Percentiles rank a stretch among this genome's conserved stretches.
Evolutionary conservation across 2,888 invertebrate species (phyloP).

Genomic region (Eupeodes luniger): DNA sequence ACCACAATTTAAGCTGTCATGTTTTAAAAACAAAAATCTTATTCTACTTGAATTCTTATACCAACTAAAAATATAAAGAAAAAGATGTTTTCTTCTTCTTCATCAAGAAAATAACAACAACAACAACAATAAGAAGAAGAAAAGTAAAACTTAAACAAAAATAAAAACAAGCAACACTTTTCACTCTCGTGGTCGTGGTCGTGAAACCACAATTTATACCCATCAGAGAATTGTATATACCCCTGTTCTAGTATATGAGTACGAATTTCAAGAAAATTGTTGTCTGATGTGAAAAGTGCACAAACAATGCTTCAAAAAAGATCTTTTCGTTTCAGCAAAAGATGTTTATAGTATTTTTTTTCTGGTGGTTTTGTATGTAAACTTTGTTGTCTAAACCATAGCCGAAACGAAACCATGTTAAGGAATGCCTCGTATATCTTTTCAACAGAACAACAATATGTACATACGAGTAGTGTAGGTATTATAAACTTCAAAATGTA

Average conservation of each 20-base stretch:
- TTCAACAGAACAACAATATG: conserved; percentile 5
- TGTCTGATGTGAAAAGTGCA: background rate
- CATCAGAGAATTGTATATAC: background rate
- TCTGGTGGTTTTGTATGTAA: background rate
- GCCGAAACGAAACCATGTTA: background rate
- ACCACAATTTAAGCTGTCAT: conserved; percentile 66
- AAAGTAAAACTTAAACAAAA: background rate
- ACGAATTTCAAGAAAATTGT: conserved; percentile 26
- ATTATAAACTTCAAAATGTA: conserved; percentile 48
- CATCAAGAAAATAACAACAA: background rate
- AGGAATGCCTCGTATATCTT: conserved; percentile 38
- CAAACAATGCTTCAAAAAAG: background rate
- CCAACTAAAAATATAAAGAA: background rate
- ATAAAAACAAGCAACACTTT: conserved; percentile 19
- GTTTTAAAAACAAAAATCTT: conserved; percentile 39
- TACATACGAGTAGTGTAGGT: too few relatives aligned
- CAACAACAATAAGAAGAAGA: background rate
- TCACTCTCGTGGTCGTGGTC: conserved; percentile 17
- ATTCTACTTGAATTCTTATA: conserved; percentile 38
- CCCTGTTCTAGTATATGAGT: too few relatives aligned
- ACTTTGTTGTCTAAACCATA: conserved; percentile 13
- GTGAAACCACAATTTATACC: conserved; percentile 39
- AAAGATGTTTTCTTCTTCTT: background rate
- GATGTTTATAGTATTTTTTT: conserved; percentile 12
- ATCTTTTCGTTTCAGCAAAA: conserved; percentile 25